These are phyloP conservation scores for Parelbella ahira DNA, from an alignment of 2,888 invertebrate genomes.

Conservation along the genomic window DNA sequence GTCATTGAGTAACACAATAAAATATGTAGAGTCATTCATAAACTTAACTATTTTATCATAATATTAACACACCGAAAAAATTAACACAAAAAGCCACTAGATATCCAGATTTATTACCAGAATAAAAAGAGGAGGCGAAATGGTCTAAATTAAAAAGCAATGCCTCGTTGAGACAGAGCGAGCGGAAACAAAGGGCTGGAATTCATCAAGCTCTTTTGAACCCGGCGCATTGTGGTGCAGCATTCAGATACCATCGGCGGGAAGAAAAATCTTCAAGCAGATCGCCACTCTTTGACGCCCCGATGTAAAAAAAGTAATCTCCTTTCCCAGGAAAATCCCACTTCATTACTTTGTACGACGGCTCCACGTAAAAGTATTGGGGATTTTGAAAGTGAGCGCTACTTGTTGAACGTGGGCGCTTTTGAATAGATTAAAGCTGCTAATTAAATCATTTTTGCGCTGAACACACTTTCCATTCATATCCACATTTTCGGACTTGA, in stretches of 20 bases:
- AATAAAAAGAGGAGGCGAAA: slow-evolving; percentile 67
- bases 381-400: slow-evolving; percentile 49
- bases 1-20: neutral
- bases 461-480: slow-evolving; percentile 33
- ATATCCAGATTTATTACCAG: slow-evolving; percentile 67
- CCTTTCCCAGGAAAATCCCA: slow-evolving; percentile 53
- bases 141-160: slow-evolving; percentile 78
- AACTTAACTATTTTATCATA: too few species aligned
- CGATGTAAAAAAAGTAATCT: slow-evolving; percentile 65
- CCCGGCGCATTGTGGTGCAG: slow-evolving; percentile 65
- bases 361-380: slow-evolving; percentile 54
- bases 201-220: slow-evolving; percentile 79
- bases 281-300: slow-evolving; percentile 73
- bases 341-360: slow-evolving; percentile 64
- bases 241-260: slow-evolving; percentile 66
- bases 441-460: slow-evolving; percentile 56
- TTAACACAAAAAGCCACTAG: too few species aligned
- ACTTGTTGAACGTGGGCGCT: slow-evolving; percentile 67
- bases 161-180: slow-evolving; percentile 72
- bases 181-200: slow-evolving; percentile 73
- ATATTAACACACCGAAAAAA: too few species aligned
- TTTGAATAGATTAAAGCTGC: slow-evolving; percentile 58
- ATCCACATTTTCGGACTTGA: slow-evolving; percentile 13
- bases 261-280: slow-evolving; percentile 68
- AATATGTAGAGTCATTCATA: too few species aligned